Conservation (phyloP, 1,140 invertebrate species). For the Dinothrombium tinctorium region DNA sequence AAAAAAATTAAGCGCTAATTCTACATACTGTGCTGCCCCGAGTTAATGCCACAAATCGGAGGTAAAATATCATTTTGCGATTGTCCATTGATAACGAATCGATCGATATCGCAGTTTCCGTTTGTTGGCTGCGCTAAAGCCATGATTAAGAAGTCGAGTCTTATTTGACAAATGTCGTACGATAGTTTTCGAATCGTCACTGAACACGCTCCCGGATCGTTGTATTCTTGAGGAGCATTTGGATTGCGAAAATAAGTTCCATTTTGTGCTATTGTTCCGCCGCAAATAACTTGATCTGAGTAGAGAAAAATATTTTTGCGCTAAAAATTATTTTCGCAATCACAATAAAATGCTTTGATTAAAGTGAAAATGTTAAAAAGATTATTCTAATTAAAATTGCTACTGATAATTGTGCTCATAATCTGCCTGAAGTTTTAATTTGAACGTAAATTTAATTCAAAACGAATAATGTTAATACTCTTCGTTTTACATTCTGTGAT, state of each 20-base stretch:
- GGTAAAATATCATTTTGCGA: conserved; percentile 39
- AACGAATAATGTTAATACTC: too few species aligned
- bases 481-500: too few species aligned
- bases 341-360: too few species aligned
- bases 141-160: conserved; percentile 40
- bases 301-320: neutral
- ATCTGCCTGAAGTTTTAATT: too few species aligned
- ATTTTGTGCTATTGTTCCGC: conserved; percentile 43
- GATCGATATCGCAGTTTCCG: conserved; percentile 11
- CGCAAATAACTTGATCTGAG: conserved; percentile 28
- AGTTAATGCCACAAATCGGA: conserved; percentile 43
- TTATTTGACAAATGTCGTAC: conserved; percentile 11
- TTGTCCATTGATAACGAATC: conserved; percentile 20
- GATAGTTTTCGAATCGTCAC: conserved; percentile 6
- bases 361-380: too few species aligned
- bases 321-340: too few species aligned
- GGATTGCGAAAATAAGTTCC: conserved; percentile 56
- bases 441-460: too few species aligned
- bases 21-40: conserved; percentile 40
- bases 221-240: conserved; percentile 41
- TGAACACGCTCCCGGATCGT: conserved; percentile 34
- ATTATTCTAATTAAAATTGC: too few species aligned
- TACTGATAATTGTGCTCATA: too few species aligned
- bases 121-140: conserved; percentile 41
- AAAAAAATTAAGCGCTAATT: conserved; percentile 6